Conservation (phyloP, 2,797 vertebrate genomes). For the Lagorchestes hirsutus region DNA sequence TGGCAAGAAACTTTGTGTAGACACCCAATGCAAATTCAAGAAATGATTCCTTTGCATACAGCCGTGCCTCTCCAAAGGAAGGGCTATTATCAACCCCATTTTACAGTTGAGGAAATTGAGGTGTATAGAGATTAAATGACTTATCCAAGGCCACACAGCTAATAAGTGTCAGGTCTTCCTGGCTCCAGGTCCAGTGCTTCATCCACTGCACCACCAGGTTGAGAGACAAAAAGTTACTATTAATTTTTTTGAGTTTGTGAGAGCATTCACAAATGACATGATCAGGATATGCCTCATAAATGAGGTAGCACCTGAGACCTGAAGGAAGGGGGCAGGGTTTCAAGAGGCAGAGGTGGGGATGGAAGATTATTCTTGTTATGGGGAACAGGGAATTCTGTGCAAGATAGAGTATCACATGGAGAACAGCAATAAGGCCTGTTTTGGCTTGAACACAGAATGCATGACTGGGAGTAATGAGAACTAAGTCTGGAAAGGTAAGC, state of each 20-base stretch:
- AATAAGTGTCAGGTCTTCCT: background rate
- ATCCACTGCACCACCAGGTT: background rate
- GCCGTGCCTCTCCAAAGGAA: background rate
- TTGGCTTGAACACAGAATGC: slow-evolving; percentile 1
- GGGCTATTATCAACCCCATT: background rate
- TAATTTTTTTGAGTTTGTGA: background rate
- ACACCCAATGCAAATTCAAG: background rate
- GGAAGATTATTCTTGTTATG: background rate
- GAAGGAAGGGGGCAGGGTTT: background rate
- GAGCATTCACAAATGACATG: background rate
- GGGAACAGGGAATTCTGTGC: background rate
- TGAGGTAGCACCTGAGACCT: background rate
- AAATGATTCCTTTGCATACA: background rate
- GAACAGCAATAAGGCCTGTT: background rate
- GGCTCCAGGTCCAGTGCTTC: background rate
- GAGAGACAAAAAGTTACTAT: background rate
- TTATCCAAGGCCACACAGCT: background rate
- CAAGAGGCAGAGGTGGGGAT: background rate
- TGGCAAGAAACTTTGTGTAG: background rate
- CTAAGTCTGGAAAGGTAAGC: background rate
- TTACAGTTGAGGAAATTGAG: background rate
- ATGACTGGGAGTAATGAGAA: background rate
- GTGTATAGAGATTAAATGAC: background rate
- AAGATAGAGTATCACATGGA: background rate
- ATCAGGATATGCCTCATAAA: background rate